phyloP scores from a whole-genome alignment of 1,140 invertebrate genomes.

The Cryptotermes secundus region DNA sequence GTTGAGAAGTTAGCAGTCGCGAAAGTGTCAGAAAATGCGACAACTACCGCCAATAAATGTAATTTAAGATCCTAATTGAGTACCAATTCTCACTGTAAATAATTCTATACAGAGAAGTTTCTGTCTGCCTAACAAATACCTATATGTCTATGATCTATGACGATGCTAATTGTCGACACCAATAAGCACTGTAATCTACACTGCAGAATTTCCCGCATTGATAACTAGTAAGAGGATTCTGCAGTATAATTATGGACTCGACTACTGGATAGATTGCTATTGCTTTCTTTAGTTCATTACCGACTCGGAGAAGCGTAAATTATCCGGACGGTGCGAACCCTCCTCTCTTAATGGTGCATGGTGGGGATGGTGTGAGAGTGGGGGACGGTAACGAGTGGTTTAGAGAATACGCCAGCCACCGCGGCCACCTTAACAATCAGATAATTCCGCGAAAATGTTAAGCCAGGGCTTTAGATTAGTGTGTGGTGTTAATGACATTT shows the following conservation, averaged over 20 bases:
- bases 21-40: no score
- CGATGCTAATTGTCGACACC: no score
- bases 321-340: neutral
- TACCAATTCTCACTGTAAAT: no score
- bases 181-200: no score
- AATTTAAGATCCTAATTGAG: no score
- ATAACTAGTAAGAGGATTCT: neutral
- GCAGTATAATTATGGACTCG: neutral
- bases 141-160: no score
- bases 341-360: neutral
- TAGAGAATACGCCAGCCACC: neutral
- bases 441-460: neutral
- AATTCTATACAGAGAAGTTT: no score
- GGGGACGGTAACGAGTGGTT: neutral
- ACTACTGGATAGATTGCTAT: neutral
- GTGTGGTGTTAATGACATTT: neutral
- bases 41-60: no score
- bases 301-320: neutral
- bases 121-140: no score
- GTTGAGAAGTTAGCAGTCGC: no score
- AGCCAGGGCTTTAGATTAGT: neutral
- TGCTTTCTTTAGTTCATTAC: constrained; percentile 18
- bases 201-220: no score
- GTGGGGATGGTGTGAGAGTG: neutral
- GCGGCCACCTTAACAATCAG: neutral